Evolutionary conservation across 2,113 vertebrate genomes (phyloP), one percentile per base, ranked within the genome.

Genomic region (Grammomys dolichurus): DNA sequence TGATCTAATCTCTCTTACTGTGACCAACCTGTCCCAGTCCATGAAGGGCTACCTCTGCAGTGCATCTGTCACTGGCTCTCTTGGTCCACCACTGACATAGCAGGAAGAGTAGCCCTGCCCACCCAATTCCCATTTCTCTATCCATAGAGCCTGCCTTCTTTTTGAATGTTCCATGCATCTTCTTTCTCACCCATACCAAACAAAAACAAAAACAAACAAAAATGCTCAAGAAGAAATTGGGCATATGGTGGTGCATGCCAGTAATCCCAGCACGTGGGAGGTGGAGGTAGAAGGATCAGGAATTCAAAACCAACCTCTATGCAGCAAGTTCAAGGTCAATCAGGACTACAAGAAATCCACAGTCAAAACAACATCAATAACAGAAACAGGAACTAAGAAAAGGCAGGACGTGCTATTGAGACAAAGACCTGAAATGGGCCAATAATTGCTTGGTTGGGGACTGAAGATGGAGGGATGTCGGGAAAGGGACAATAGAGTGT

Each of bases 41-140:
- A 4, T 8, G 3, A 40, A 31, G 48, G 36, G 7, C 84, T 56
- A 19, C 3, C 1, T 33, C 6, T 54, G 28, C 36, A 58, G 28
- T 19, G 14, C 51, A 6, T 72, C 82, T 87, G 48, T 24, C 70
- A 16, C 40, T 26, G 46, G 67, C n/a, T 13, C 6, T 78, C 67
- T 36, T 24, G 67, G 31, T 94, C 14, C 33, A 43, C 20, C 19
- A n/a, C 3, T 51, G 70, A 51, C 69, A 28, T 48, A 94, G 48
- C 5, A 28, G 24, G 0, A 3, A 43, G 3, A 60, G 40, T 5
- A n/a, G 12, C 67, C 10, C 5, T 4, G 0, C 17, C 8, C 3
- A 13, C 13, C 3, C n/a, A 0, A 0, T 10, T 51, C 72, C 14
- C 26, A 22, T 58, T 40, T 86, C 70, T 90, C 11, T 92, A 16